phyloP scores from a whole-genome alignment of 2,888 invertebrate species.

The Nasonovia ribisnigri region DNA sequence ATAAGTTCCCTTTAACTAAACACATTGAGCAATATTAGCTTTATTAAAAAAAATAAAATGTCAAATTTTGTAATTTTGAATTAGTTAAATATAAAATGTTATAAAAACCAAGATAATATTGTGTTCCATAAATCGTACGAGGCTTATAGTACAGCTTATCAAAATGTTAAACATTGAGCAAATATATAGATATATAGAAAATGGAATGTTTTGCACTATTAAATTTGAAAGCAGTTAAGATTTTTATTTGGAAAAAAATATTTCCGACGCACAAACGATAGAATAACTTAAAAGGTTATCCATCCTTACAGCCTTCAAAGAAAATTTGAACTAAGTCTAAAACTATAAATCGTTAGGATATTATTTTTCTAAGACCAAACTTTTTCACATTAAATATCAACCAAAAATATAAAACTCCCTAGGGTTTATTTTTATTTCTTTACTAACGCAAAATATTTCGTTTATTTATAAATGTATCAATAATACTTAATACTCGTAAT shows the following conservation, averaged over 20 bases:
- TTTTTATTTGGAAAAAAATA: constrained; percentile 3
- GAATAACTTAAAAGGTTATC: constrained; percentile 22
- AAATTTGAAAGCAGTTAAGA: constrained; percentile 11
- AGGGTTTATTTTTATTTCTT: not conserved
- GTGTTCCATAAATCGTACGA: not conserved
- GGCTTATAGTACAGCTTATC: not conserved
- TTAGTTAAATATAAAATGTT: not conserved
- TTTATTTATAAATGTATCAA: not conserved
- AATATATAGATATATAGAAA: not conserved
- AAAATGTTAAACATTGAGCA: not conserved
- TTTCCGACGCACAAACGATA: not conserved
- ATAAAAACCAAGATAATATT: not conserved
- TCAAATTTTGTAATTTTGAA: not conserved
- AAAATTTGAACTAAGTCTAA: not conserved
- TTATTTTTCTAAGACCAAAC: constrained; percentile 1
- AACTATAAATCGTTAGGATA: constrained; percentile 28
- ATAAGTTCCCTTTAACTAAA: too few species aligned
- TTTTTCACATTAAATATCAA: not conserved
- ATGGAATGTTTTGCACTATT: constrained; percentile 34
- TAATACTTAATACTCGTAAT: not conserved
- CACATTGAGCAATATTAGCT: not conserved
- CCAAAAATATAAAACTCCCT: not conserved
- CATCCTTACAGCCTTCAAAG: not conserved
- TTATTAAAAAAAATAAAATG: not conserved
- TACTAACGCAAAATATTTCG: not conserved